Conservation (phyloP, 2,888 invertebrate species). For the Nipponacmea schrenckii region DNA sequence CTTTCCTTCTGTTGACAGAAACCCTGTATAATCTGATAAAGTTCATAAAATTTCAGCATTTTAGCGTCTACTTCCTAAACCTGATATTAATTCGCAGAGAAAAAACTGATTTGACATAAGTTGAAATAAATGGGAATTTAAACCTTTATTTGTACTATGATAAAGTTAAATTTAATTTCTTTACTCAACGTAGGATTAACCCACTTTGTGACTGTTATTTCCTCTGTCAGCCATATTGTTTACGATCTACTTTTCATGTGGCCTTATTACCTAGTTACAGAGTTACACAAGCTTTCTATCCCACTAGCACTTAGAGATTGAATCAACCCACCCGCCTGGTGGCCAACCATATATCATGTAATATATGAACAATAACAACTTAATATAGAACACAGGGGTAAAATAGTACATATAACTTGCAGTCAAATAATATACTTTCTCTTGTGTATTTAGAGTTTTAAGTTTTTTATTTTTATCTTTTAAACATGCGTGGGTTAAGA, state of each 20-base stretch:
- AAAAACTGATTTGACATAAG: too few species aligned
- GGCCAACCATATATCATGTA: not conserved
- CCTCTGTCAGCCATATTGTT: not conserved
- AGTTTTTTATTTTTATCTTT: not conserved
- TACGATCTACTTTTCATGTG: conserved; percentile 1
- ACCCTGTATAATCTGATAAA: too few species aligned
- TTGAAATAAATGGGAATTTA: not conserved
- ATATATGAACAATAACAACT: not conserved
- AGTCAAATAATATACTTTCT: not conserved
- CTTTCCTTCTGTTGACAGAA: too few species aligned
- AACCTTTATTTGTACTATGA: not conserved
- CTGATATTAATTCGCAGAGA: too few species aligned
- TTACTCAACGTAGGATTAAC: not conserved
- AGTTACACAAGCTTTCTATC: not conserved
- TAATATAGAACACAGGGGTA: too few species aligned
- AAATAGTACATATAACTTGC: conserved; percentile 1
- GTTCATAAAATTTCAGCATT: too few species aligned
- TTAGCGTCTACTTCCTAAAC: too few species aligned
- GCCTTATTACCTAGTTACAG: not conserved
- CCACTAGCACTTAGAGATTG: too few species aligned
- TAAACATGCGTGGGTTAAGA: not conserved
- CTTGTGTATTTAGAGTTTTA: not conserved
- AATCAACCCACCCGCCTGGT: not conserved
- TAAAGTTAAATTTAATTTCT: not conserved
- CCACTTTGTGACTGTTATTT: not conserved